Base-by-base conservation (phyloP, 2,888 invertebrate genomes). In the Cryptophagus acutangulus region DNA sequence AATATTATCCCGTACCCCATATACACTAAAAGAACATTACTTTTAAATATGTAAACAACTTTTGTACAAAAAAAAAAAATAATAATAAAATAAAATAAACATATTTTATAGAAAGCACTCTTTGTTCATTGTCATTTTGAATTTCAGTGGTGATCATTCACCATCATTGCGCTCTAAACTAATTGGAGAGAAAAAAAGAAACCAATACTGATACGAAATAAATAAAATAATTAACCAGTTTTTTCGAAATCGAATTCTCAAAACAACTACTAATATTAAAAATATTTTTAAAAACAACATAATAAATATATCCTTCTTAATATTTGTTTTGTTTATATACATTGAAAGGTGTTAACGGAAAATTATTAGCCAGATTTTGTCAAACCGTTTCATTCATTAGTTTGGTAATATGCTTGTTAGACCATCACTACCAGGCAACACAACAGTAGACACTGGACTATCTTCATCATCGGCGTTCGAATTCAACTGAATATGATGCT, bases 371-470 rank as follows among this genome's bases (percentile, higher is more conserved):
- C 9, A 4, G 26, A 12, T 4, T 12, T 26, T n/a, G 26, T 12
- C n/a, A 26, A 26, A 26, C 3, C 26, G 26, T 12, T 20, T 20
- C 20, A 8, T 8, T 33, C 10, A 8, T 36, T 44, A 54, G 43
- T 54, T 49, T 13, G 53, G 53, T 36, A 55, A 36, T 25, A 53
- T 51, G 9, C 53, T 52, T 29, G 54, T 39, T 15, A 48, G 42
- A 9, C 54, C 55, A 13, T 41, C 48, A 8, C 74, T 71, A 1
- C 74, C 65, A 2, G 76, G 76, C 46, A 77, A 62, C 26, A 77
- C 77, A 26, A 74, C 75, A 1, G 76, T 75, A 34, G 69, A 70
- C 30, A 69, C 65, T n/a, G 65, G 65, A 31, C 59, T 63, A 3
- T 57, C 57, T 40, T 66, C 68, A n/a, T 58, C 57, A 33, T 58